Evolutionary conservation across 2,888 invertebrate species (phyloP), one percentile per base, ranked within the genome.

Genomic region (Andrena bucephala): DNA sequence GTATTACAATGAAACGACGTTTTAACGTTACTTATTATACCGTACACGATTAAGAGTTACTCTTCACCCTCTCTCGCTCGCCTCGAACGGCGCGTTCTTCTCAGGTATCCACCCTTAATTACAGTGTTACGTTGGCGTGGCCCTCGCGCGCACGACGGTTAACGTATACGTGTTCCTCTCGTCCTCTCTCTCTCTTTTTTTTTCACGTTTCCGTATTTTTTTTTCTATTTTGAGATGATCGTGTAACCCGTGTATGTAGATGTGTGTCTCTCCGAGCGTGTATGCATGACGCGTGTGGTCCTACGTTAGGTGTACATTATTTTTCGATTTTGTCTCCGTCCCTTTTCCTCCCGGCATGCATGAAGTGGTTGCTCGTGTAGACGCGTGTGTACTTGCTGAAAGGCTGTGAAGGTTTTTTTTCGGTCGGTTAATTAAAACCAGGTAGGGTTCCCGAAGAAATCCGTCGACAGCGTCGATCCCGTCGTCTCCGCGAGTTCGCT

Each of bases 101-200:
- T 29, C 52, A 42, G 59, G 62, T 60, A 57, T 42, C 31, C n/a
- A n/a, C 78, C 81, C 85, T 87, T 87, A 90, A 91, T 91, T 88
- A 89, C 78, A 85, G 85, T 86, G 81, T 87, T 69, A 85, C 86
- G 81, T 87, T 77, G 57, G 20, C 69, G 52, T 59, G 81, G 81
- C 60, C 72, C 66, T 52, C 59, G 77, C 77, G 33, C 59, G 72
- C 70, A 59, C 65, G 71, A 67, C 68, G 50, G 59, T 83, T 76
- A 75, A 80, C 76, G 76, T 83, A 83, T 80, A 80, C 76, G 79
- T 77, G 73, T 74, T 16, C 24, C 31, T 71, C 57, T 57, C 42
- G 16, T 42, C 52, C 33, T n/a, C 20, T 29, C 24, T 42, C 31
- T 42, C 10, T 62, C 7, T 27, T 57, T 57, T 29, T 16, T 68